These are phyloP conservation scores for Pungitius pungitius DNA, from an alignment of 2,113 vertebrate species.

Conservation along the genomic window DNA sequence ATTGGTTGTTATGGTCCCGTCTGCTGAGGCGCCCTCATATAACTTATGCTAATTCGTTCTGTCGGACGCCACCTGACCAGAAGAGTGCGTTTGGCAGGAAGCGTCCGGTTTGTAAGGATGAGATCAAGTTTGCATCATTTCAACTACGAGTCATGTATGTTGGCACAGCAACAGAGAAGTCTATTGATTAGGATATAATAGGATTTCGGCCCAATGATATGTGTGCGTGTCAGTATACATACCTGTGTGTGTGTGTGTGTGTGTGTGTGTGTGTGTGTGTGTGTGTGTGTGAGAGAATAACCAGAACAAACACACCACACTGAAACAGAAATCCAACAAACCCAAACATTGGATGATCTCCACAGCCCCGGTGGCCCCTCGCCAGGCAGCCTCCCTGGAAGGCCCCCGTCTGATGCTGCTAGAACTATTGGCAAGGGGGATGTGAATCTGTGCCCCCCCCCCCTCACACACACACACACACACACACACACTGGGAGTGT, in stretches of 20 bases:
- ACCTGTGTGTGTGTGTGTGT: background rate
- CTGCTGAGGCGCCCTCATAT: background rate
- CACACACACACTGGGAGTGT: slow-evolving; percentile 7
- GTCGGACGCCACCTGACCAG: background rate
- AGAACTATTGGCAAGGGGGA: slow-evolving; percentile 69
- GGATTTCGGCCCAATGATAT: background rate
- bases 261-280: background rate
- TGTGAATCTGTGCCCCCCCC: slow-evolving; percentile 34
- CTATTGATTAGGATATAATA: background rate
- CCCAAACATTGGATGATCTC: slow-evolving; percentile 59
- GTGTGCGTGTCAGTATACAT: background rate
- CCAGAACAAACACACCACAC: slow-evolving; percentile 19
- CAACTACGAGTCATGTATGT: background rate
- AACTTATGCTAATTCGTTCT: background rate
- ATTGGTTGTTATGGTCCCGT: background rate
- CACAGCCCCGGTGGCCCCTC: slow-evolving; percentile 37
- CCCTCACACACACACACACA: slow-evolving; percentile 2
- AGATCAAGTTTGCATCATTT: background rate
- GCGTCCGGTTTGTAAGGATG: no score
- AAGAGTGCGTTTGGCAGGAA: background rate
- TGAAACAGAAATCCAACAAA: slow-evolving; percentile 42
- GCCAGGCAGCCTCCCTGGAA: slow-evolving; percentile 66
- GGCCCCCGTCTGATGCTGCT: slow-evolving; percentile 57
- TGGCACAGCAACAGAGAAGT: background rate
- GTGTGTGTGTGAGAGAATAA: slow-evolving; percentile 21